Conservation (phyloP, 2,113 vertebrate species). For the Cephalopterus ornatus region DNA sequence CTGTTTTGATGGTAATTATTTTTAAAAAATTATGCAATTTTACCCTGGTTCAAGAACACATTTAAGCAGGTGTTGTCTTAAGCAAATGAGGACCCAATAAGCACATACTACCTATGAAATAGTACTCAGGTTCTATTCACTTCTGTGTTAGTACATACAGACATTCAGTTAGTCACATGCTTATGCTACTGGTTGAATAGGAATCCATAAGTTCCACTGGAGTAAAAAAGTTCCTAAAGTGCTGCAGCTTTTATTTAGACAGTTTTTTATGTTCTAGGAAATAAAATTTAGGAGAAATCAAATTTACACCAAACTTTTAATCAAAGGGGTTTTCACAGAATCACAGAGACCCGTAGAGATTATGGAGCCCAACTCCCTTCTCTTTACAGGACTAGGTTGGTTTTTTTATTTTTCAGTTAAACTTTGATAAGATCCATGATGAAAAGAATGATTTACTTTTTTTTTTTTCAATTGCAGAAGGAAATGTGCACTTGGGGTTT, state of each 20-base stretch:
- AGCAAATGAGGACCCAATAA: neutral
- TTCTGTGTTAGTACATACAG: neutral
- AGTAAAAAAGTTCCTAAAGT: neutral
- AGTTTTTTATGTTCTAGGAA: neutral
- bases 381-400: neutral
- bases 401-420: neutral
- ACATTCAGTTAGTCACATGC: neutral
- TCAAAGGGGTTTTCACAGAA: neutral
- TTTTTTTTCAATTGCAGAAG: neutral
- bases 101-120: neutral
- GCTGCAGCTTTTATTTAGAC: neutral
- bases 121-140: neutral
- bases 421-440: neutral
- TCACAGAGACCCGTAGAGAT: neutral
- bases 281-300: neutral
- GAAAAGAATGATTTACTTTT: neutral
- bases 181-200: neutral
- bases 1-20: constrained; percentile 84
- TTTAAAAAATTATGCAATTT: neutral
- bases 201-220: neutral
- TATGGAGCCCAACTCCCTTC: neutral
- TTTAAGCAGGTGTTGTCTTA: neutral
- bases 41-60: neutral
- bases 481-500: neutral
- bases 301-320: neutral